Conservation (phyloP, 2,888 invertebrate species). For the Syrphus vitripennis region DNA sequence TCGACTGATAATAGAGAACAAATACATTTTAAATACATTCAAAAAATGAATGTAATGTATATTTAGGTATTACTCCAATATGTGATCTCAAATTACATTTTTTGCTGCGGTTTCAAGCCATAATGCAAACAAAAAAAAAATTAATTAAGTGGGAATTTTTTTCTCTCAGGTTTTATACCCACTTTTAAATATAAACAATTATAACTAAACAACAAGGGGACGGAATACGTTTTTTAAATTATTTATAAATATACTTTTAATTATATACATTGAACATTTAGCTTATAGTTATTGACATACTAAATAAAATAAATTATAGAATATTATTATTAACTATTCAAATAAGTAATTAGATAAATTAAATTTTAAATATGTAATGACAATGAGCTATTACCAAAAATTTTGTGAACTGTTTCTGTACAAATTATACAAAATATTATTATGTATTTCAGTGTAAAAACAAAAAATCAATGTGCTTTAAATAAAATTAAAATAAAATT, state of each 20-base stretch:
- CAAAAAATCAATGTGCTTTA: conserved; percentile 55
- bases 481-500: conserved; percentile 1
- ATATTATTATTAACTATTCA: background rate
- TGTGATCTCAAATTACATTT: conserved; percentile 68
- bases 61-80: conserved; percentile 58
- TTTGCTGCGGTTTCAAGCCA: conserved; percentile 64
- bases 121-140: conserved; percentile 24
- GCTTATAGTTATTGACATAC: background rate
- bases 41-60: conserved; percentile 29
- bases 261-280: conserved; percentile 53
- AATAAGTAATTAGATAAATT: conserved; percentile 16
- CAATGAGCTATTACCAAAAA: conserved; percentile 22
- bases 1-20: conserved; percentile 50
- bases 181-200: conserved; percentile 25
- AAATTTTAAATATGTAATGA: background rate
- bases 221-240: conserved; percentile 57
- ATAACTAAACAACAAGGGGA: conserved; percentile 46
- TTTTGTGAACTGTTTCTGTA: conserved; percentile 34
- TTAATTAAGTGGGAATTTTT: conserved; percentile 44
- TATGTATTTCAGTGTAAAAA: background rate
- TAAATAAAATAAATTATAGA: background rate
- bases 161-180: conserved; percentile 55
- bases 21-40: conserved; percentile 21
- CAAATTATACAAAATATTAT: conserved; percentile 49
- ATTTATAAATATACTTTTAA: conserved; percentile 19